Evolutionary conservation across 1,140 invertebrate species (phyloP), one percentile per base, ranked within the genome.

Genomic region (Drosophila ercepeae): DNA sequence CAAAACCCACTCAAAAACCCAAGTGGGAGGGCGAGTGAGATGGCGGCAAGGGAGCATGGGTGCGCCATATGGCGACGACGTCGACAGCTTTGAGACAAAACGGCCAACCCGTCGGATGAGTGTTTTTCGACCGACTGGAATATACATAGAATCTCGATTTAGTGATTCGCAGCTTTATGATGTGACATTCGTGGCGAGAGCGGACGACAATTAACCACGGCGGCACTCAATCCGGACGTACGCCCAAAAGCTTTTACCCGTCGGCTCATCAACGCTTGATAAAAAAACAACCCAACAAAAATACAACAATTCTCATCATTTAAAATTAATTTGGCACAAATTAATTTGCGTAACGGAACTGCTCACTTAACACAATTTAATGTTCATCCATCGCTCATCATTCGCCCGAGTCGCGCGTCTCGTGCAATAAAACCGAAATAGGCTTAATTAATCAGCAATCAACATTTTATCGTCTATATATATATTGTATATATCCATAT

Each of bases 331-430:
- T 88, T 77, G 82, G 68, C 55, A 76, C 81, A 59, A 81, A 86
- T 81, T 86, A 81, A 86, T 88, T 86, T 73, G 82, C 81, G 55
- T 63, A 86, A 88, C 81, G 81, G 81, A 86, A 86, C 81, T 86
- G 77, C 63, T 81, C 73, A 88, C 65, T 86, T 86, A 77, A 58
- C 44, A 49, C 51, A 49, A 48, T 53, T 54, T 50, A 59, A 60
- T 52, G 67, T 50, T 39, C 39, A 46, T 41, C 54, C 53, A 69
- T 69, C 65, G 65, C 50, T 63, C 58, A 42, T 63, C 58, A 42
- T 5, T 63, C 36, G 59, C 11, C 53, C 41, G 39, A 61, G 72
- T 61, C 51, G 71, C 72, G 77, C 60, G 63, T 19, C 23, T 64
- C 41, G 71, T 76, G 72, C 58, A 76, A 72, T 58, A 61, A 61